Evolutionary conservation across 1,140 invertebrate species (phyloP).

Genomic region (Drosophila neocordata): DNA sequence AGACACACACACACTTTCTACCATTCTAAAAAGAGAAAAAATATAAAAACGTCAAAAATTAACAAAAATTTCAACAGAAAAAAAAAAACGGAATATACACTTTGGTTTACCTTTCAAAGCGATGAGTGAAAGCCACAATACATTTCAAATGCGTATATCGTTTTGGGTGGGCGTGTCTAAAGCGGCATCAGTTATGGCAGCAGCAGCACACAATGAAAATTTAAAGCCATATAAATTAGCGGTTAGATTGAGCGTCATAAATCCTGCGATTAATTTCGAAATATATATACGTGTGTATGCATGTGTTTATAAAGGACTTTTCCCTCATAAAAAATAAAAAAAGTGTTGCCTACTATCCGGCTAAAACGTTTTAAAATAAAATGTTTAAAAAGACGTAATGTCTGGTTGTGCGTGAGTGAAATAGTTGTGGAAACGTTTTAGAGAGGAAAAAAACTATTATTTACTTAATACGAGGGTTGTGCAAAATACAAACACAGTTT

Average conservation of each 20-base stretch:
- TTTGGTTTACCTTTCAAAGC: slow-evolving; percentile 34
- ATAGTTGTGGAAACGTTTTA: not conserved
- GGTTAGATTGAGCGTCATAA: slow-evolving; percentile 78
- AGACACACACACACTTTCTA: slow-evolving; percentile 22
- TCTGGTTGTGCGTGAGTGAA: not conserved
- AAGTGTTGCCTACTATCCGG: not conserved
- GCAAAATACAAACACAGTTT: no score
- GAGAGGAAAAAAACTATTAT: not conserved
- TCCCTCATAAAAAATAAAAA: slow-evolving; percentile 23
- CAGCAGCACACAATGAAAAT: slow-evolving; percentile 13
- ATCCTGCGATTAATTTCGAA: slow-evolving; percentile 75
- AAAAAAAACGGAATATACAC: not conserved
- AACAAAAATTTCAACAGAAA: not conserved
- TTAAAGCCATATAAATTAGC: slow-evolving; percentile 75
- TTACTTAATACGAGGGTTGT: not conserved
- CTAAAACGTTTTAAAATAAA: slow-evolving; percentile 1
- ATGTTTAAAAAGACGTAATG: not conserved
- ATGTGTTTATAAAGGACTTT: slow-evolving; percentile 58
- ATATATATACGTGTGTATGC: slow-evolving; percentile 42
- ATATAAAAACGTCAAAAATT: not conserved
- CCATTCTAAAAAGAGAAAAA: not conserved
- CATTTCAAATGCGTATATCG: slow-evolving; percentile 73
- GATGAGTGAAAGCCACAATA: slow-evolving; percentile 54
- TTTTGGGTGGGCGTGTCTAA: slow-evolving; percentile 38
- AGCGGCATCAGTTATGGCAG: not conserved